Conservation (phyloP, 2,888 invertebrate genomes). For the Blomia tropicalis region DNA sequence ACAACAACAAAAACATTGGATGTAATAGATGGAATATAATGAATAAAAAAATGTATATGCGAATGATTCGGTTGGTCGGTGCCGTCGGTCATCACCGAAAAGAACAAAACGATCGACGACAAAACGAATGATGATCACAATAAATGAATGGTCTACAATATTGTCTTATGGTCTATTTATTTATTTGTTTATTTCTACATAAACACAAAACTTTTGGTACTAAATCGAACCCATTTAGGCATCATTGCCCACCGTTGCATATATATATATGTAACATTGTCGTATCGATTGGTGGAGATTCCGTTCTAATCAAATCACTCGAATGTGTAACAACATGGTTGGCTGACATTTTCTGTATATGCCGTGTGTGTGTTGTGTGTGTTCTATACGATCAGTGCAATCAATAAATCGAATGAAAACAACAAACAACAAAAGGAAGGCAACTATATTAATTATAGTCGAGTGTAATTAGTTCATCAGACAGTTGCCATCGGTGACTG, state of each 20-base stretch:
- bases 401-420: slow-evolving; percentile 7
- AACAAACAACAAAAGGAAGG: not conserved
- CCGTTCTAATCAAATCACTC: not conserved
- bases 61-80: too few species aligned
- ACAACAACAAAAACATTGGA: too few species aligned
- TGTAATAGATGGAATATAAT: not conserved
- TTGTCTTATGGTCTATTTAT: too few species aligned
- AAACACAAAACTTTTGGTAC: too few species aligned
- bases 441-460: slow-evolving; percentile 7
- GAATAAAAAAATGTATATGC: too few species aligned
- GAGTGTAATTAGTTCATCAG: slow-evolving; percentile 4
- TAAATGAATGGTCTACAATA: too few species aligned
- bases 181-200: too few species aligned
- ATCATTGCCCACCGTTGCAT: too few species aligned
- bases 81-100: not conserved
- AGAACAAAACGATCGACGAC: not conserved
- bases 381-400: not conserved
- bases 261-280: not conserved
- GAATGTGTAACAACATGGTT: too few species aligned
- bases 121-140: too few species aligned
- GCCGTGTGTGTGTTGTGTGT: not conserved
- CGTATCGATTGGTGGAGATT: slow-evolving; percentile 13
- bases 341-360: not conserved
- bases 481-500: not conserved
- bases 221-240: too few species aligned